Percentiles rank a stretch among this genome's conserved stretches.
phyloP scores from a whole-genome alignment of 2,888 invertebrate species.

The Sphaerophoria rueppellii region DNA sequence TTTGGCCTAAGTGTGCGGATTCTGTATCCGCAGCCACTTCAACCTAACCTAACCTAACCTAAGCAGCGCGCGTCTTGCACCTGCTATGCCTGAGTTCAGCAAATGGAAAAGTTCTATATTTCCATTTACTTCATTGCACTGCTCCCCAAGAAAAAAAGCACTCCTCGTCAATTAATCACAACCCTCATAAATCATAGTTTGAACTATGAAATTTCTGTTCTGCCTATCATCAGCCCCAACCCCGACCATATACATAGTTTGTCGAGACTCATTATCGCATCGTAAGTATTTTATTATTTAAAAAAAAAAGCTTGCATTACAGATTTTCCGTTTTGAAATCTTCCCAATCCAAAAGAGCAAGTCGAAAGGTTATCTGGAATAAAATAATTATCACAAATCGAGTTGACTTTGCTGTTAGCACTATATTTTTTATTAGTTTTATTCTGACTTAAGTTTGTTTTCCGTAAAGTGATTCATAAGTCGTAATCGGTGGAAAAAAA shows the following conservation, averaged over 20 bases:
- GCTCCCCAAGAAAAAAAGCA: not conserved
- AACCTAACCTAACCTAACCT: too few species aligned
- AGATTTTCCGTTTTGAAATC: not conserved
- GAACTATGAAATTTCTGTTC: not conserved
- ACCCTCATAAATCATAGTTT: not conserved
- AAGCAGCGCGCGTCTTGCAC: too few species aligned
- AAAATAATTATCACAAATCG: conserved; percentile 45
- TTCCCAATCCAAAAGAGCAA: not conserved
- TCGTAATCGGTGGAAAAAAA: not conserved
- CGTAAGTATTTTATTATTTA: not conserved
- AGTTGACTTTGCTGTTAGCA: conserved; percentile 12
- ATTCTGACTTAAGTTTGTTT: not conserved
- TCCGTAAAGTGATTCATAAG: conserved; percentile 27
- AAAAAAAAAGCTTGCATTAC: not conserved
- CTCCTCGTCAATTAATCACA: not conserved
- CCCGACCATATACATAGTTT: not conserved
- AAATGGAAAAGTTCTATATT: too few species aligned
- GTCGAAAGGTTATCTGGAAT: conserved; percentile 57
- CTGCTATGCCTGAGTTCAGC: too few species aligned
- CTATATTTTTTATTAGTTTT: not conserved
- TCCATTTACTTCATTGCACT: too few species aligned
- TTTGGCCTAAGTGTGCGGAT: too few species aligned
- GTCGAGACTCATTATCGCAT: conserved; percentile 16
- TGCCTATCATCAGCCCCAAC: not conserved
- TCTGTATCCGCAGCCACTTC: too few species aligned